Evolutionary conservation across 2,888 invertebrate genomes (phyloP).

Genomic region (Mechanitis messenoides): DNA sequence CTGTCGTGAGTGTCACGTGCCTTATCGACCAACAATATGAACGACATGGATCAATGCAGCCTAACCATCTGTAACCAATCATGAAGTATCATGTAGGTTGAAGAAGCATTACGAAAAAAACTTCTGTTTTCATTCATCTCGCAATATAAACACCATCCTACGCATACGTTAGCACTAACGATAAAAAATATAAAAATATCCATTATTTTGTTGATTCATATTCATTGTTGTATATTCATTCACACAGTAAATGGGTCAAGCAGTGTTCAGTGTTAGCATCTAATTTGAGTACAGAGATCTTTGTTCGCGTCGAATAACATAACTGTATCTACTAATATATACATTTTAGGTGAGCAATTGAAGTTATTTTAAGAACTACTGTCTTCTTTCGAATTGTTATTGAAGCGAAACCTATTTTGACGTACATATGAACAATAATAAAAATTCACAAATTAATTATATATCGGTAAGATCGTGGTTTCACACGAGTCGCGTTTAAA

Average conservation of each 20-base stretch:
- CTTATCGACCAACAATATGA: too few species aligned
- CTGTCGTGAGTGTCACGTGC: too few species aligned
- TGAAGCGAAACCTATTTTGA: too few species aligned
- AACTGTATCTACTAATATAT: constrained; percentile 16
- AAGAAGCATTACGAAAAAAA: too few species aligned
- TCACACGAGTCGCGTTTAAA: too few species aligned
- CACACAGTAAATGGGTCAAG: constrained; percentile 23
- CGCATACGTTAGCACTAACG: not conserved
- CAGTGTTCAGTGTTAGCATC: constrained; percentile 23
- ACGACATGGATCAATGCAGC: too few species aligned
- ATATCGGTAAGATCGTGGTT: too few species aligned
- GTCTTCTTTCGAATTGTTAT: not conserved
- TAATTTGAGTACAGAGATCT: constrained; percentile 23
- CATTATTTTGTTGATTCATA: constrained; percentile 1
- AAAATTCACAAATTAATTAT: too few species aligned
- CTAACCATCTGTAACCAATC: too few species aligned
- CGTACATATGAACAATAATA: too few species aligned
- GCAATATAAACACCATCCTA: not conserved
- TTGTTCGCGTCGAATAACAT: constrained; percentile 12
- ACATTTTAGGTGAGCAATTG: not conserved
- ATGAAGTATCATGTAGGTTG: too few species aligned
- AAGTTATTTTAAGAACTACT: not conserved
- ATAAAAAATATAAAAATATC: not conserved
- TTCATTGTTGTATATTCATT: constrained; percentile 12
- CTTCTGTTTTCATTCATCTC: not conserved